Conservation (phyloP, 2,113 vertebrate species). For the Mus spicilegus region DNA sequence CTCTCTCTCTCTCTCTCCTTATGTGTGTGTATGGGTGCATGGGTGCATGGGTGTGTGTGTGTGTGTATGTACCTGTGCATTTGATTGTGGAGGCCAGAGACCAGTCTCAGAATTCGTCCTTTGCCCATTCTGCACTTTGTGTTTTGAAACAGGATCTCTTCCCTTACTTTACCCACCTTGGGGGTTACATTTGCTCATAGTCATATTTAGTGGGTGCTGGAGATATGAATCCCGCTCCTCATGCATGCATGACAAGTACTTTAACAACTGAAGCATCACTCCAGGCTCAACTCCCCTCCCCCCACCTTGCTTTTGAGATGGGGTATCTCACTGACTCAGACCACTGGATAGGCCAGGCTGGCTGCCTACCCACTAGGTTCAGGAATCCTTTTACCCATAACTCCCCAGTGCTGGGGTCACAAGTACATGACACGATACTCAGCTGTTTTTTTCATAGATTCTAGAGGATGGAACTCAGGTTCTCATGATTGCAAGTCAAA, state of each 20-base stretch:
- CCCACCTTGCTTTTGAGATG: too few species aligned
- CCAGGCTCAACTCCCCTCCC: background rate
- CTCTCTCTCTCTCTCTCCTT: too few species aligned
- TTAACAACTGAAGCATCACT: background rate
- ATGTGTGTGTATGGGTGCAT: background rate
- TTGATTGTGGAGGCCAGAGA: background rate
- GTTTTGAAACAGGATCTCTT: background rate
- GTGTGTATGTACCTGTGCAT: background rate
- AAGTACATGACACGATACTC: background rate
- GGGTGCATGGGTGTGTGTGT: background rate
- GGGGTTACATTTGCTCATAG: background rate
- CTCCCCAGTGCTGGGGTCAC: background rate
- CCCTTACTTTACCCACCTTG: background rate
- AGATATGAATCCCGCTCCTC: background rate
- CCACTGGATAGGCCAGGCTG: background rate
- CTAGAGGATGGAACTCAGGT: background rate
- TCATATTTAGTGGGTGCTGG: background rate
- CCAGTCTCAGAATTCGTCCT: background rate
- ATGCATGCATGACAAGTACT: background rate
- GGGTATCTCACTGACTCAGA: background rate
- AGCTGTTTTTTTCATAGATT: background rate
- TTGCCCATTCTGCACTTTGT: background rate
- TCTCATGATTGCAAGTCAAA: background rate
- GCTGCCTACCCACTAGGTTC: background rate
- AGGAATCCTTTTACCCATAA: background rate